Base-by-base conservation (phyloP, 2,113 vertebrate species). In the Podocnemis expansa region DNA sequence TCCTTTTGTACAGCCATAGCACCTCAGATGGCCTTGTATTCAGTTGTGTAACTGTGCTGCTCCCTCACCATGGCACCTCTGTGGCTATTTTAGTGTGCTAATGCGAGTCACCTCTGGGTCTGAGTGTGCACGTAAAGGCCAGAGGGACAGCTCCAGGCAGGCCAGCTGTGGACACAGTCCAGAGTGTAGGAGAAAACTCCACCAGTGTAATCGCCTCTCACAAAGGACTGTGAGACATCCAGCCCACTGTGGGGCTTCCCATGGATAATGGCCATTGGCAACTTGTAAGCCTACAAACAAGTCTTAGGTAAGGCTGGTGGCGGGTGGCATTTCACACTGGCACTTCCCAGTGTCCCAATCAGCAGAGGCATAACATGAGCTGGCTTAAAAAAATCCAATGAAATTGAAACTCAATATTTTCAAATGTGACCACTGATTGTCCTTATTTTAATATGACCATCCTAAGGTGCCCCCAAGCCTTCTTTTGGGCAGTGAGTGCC, bases 31-130 rank as follows among this genome's bases (percentile, higher is more conserved):
- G 56, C 10, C 27, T 58, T 29, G 27, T 58, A 58, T 12, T 58
- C 29, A 58, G 27, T 31, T 58, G 58, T 63, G 29, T 52, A 52
- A 52, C 51, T 16, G 5, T 34, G 58, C 58, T 63, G 56, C 55
- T 12, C 1, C 27, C 27, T 5, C 6, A 13, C 12, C 29, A 3
- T 29, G 3, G 31, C 3, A 31, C 29, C 58, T 34, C 29, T 13
- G 29, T 31, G 31, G 58, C 58, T 34, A 34, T 14, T 7, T 63
- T 34, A 63, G 58, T 6, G 3, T 14, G 27, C 56, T 58, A 11
- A 29, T 29, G 27, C 2, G 11, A 14, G n/a, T 17, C 19, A 6
- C 22, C n/a, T 38, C n/a, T 70, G 63, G 63, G 10, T 34, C 34
- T 70, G n/a, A 16, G 27, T 70, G 63, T 70, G 63, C 63, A n/a